phyloP scores from a whole-genome alignment of 2,888 invertebrate genomes.

The Phoenoteleia sp. region DNA sequence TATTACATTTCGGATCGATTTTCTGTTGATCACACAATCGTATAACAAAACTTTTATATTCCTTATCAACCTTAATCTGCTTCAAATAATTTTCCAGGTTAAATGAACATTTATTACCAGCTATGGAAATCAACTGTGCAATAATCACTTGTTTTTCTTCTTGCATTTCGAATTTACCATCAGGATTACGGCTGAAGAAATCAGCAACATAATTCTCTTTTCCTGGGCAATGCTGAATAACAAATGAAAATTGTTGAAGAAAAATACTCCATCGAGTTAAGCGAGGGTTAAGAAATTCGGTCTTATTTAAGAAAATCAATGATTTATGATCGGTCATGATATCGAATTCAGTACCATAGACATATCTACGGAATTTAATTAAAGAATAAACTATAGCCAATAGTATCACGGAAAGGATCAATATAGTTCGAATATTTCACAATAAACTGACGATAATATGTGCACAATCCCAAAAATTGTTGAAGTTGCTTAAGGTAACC shows the following conservation, averaged over 20 bases:
- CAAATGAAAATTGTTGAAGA: constrained; percentile 16
- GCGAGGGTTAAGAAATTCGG: not conserved
- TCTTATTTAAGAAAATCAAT: not conserved
- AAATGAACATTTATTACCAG: too few species aligned
- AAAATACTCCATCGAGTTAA: constrained; percentile 19
- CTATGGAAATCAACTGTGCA: not conserved
- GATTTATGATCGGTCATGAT: constrained; percentile 44
- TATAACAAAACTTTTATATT: too few species aligned
- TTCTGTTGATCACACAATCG: too few species aligned
- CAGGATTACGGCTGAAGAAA: not conserved
- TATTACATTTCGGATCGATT: not conserved
- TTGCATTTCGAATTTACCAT: not conserved
- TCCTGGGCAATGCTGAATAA: constrained; percentile 1
- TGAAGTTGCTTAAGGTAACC: not conserved
- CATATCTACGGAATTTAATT: constrained; percentile 24
- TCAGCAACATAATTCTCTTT: not conserved
- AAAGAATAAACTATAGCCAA: constrained; percentile 34
- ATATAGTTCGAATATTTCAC: not conserved
- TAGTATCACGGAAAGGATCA: not conserved
- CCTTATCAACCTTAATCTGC: too few species aligned
- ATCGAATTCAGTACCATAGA: constrained; percentile 11
- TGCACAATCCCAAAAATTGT: not conserved
- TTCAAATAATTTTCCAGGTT: too few species aligned
- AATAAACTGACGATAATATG: constrained; percentile 2
- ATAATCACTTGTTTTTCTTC: not conserved